Evolutionary conservation across 2,888 invertebrate species (phyloP), one percentile per base, ranked within the genome.

Genomic region (Agrilus cyanescens): DNA sequence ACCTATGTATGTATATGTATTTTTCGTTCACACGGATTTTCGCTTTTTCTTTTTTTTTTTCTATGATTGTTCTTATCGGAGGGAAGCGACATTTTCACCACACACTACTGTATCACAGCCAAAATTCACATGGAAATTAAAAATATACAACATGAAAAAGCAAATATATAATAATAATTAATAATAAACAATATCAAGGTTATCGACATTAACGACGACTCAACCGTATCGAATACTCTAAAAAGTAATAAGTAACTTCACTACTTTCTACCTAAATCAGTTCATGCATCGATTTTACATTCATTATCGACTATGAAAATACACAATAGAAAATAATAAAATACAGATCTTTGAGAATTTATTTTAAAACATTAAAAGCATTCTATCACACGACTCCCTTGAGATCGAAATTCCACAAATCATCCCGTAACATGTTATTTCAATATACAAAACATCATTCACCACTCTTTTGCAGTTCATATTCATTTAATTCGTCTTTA

Each of bases 81-180:
- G 62, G 63, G 63, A 64, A 64, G 59, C 61, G 61, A 60, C 59
- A 57, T 57, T 56, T 60, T 57, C 57, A 59, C 59, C 59, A 61
- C 59, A 62, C 60, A 63, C 62, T 65, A 63, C 62, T 65, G 65
- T 66, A 66, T 67, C 67, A 67, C 67, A 67, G 67, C 66, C 67
- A 64, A 66, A 65, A 65, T 65, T 66, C 64, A 66, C 64, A 65
- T 63, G 62, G 61, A 63, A 65, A 62, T 59, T 56, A 54, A 54
- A 58, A 58, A 52, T 55, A 54, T 53, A 55, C 53, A 57, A 57
- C 53, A 56, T 55, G 53, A 54, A 57, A 57, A 58, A 57, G 58
- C 58, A 57, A 25, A 25, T 25, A 25, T 25, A 10, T 25, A 25
- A 25, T 25, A 25, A 10, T 25, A 25, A 25, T 25, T 10, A 25